phyloP scores from a whole-genome alignment of 2,113 vertebrate genomes.

The Panurus biarmicus region DNA sequence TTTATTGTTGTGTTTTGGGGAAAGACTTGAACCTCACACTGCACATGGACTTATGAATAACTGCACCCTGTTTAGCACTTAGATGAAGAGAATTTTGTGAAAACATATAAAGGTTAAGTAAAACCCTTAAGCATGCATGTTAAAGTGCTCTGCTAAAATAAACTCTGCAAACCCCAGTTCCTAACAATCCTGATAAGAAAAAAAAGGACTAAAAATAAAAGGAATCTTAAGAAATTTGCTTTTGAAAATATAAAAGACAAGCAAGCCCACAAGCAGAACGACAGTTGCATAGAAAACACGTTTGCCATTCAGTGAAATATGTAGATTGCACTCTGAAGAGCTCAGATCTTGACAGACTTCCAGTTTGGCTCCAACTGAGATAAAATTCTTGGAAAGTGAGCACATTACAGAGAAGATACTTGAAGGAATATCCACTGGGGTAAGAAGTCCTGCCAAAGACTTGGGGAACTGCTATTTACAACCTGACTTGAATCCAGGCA shows the following conservation, averaged over 20 bases:
- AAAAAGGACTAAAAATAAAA: not conserved
- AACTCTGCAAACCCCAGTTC: not conserved
- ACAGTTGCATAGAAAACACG: not conserved
- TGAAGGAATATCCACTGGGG: not conserved
- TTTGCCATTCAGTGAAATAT: not conserved
- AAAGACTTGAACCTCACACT: not conserved
- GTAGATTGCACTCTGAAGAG: not conserved
- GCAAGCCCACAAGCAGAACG: not conserved
- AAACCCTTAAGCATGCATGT: not conserved
- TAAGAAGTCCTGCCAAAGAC: constrained; percentile 19
- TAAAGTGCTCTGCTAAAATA: not conserved
- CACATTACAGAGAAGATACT: not conserved
- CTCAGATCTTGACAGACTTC: constrained; percentile 25
- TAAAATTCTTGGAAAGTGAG: constrained; percentile 34
- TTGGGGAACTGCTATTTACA: not conserved
- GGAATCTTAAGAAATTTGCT: not conserved
- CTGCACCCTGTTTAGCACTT: not conserved
- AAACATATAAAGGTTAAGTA: not conserved
- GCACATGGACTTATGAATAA: not conserved
- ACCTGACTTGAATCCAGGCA: not conserved
- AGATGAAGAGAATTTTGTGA: not conserved
- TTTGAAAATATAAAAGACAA: not conserved
- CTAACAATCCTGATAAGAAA: not conserved
- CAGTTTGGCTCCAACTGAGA: constrained; percentile 16
- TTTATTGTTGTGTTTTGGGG: not conserved